phyloP scores from a whole-genome alignment of 2,797 vertebrate genomes.

The Dryobates pubescens region DNA sequence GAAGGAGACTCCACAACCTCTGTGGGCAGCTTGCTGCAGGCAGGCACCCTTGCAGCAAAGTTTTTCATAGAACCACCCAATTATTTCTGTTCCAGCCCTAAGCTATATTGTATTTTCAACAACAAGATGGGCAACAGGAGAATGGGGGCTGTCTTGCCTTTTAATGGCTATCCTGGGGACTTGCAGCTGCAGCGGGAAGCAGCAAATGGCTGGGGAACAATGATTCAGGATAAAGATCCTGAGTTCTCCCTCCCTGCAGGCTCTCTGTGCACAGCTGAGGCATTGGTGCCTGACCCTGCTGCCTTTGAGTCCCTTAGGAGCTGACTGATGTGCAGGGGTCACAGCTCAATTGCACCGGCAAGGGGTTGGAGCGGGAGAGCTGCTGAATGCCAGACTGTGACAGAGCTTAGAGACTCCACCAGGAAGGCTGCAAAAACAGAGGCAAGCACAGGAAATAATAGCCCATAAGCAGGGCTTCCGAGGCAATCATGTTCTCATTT shows the following conservation, averaged over 20 bases:
- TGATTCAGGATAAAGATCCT: background rate
- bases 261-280: background rate
- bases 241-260: background rate
- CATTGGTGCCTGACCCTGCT: background rate
- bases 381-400: conserved; percentile 18
- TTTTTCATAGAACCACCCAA: background rate
- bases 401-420: conserved; percentile 20
- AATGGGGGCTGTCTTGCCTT: background rate
- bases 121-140: background rate
- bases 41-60: no score
- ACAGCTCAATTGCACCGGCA: background rate
- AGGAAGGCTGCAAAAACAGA: conserved; percentile 75
- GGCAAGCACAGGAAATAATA: conserved; percentile 83
- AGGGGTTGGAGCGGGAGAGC: background rate
- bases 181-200: background rate
- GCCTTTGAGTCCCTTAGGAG: background rate
- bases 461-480: conserved; percentile 78
- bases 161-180: background rate
- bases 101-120: background rate
- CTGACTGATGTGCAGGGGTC: background rate
- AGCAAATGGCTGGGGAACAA: background rate
- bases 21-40: no score
- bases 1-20: no score
- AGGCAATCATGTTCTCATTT: conserved; percentile 71
- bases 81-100: background rate